Percentiles rank a stretch among this genome's conserved stretches.
Conservation (phyloP, 2,888 invertebrate genomes). For the Venustoraphidia nigricollis region DNA sequence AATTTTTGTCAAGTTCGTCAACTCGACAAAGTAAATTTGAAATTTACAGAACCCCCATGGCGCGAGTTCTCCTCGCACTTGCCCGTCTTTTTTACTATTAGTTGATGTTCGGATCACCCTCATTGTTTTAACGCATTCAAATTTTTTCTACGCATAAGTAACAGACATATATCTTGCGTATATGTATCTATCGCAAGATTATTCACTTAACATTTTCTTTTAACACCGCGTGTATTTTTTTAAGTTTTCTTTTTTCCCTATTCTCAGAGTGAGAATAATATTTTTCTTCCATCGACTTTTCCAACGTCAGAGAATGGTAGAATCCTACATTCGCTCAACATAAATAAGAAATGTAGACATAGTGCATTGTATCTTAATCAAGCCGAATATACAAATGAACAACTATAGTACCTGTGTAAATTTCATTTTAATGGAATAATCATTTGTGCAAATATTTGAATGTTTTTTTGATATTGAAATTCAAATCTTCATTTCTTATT, state of each 20-base stretch:
- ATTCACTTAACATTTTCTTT: constrained; percentile 9
- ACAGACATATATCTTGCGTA: too few relatives aligned
- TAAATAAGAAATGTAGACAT: constrained; percentile 16
- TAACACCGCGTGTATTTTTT: constrained; percentile 7
- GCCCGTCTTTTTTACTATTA: too few relatives aligned
- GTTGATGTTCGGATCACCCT: too few relatives aligned
- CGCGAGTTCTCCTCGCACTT: too few relatives aligned
- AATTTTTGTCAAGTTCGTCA: too few relatives aligned
- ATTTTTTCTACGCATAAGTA: too few relatives aligned
- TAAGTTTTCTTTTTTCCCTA: constrained; percentile 6
- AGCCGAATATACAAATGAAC: constrained; percentile 21
- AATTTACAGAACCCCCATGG: too few relatives aligned
- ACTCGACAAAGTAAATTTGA: too few relatives aligned
- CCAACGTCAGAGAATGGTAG: constrained; percentile 16
- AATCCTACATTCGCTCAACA: constrained; percentile 18
- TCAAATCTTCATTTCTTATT: constrained; percentile 25
- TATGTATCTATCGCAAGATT: constrained; percentile 1
- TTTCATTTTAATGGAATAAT: constrained; percentile 35
- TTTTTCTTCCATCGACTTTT: constrained; percentile 26
- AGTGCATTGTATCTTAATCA: constrained; percentile 15
- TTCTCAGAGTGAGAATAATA: constrained; percentile 20
- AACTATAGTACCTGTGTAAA: constrained; percentile 27
- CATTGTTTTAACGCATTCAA: too few relatives aligned
- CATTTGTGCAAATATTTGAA: constrained; percentile 34
- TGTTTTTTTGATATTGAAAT: constrained; percentile 32